Base-by-base conservation (phyloP, 1,140 invertebrate genomes). In the Leucophenga varia region DNA sequence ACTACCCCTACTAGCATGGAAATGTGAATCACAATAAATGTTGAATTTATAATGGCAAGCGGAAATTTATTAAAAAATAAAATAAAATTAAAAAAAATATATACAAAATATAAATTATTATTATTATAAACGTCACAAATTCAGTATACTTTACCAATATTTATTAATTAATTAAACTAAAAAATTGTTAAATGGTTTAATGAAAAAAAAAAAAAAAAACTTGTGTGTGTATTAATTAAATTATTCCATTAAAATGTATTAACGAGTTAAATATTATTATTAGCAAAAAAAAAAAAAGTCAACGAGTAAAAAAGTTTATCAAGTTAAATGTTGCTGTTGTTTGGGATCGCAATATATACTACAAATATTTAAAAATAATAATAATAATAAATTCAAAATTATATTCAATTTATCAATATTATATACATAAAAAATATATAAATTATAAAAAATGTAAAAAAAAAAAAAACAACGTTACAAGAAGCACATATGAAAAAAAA, bases 291-390 rank as follows among this genome's bases (percentile, higher is more conserved):
- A 13, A 12, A 21, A 22, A 14, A 44, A 35, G 12, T 36, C 14
- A 32, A 17, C 4, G 14, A 17, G 17, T 37, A 22, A 47, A 39
- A 14, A 32, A 39, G 28, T 36, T 37, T 32, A 19, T 30, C 55
- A 51, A 63, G 54, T 63, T 60, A 67, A 64, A 71, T 68, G 67
- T 72, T 72, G 68, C 68, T 72, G 68, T 72, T 72, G 68, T 72
- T 72, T 72, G 68, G 68, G 68, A 72, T 65, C 59, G 56, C 59
- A 65, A 58, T n/a, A 34, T 22, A 31, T n/a, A 14, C 30, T 31
- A 52, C 20, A 39, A 48, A 44, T 43, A 47, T 48, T 39, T 31
- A 32, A 17, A 43, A 25, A 47, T 39, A 41, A 56, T 47, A 49
- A 40, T 40, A 22, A 54, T 52, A 53, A 61, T 42, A 49, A 57